Evolutionary conservation across 1,140 invertebrate genomes (phyloP), one percentile per base, ranked within the genome.

Genomic region (Microplitis demolitor): DNA sequence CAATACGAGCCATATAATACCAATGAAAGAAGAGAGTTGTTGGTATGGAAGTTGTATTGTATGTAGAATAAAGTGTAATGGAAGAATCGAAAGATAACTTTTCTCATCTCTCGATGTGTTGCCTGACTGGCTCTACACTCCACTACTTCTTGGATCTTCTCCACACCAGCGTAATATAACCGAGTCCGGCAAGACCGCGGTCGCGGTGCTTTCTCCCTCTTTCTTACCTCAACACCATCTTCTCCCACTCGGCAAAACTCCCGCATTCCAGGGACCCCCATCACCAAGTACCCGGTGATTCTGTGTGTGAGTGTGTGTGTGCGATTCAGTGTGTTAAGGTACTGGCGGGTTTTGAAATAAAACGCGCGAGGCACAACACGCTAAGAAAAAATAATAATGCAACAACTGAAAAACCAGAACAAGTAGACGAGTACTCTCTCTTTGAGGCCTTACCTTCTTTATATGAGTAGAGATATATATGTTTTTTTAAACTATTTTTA

Each of bases 371-470:
- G n/a, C 68, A 64, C 31, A 34, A 71, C 56, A 64, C 50, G 45
- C n/a, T 3, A 54, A 50, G 6, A 56, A 56, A 67, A 34, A 67
- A 80, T 78, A 81, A 80, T 82, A 82, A 80, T 79, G 73, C 80
- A 78, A 69, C 80, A 78, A 69, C 80, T 78, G 77, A 80, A 78
- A 79, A 79, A 79, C 72, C 71, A 76, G 76, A 83, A 80, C 79
- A 83, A 82, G 77, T 78, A 78, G 54, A 45, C 5, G 39, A 45
- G 6, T 45, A 45, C 39, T 45, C 39, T 45, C 39, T 45, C 39
- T 45, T 45, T 45, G 39, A 8, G 11, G 8, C 11, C 11, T 45
- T 45, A 24, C 24, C 24, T 13, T 56, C 5, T 56, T 56, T 9
- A 4, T 56, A 24, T 24, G 24, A 24, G 24, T 24, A 24, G 24